Evolutionary conservation across 2,797 vertebrate genomes (phyloP), one percentile per base, ranked within the genome.

Genomic region (Pangasius macronema): DNA sequence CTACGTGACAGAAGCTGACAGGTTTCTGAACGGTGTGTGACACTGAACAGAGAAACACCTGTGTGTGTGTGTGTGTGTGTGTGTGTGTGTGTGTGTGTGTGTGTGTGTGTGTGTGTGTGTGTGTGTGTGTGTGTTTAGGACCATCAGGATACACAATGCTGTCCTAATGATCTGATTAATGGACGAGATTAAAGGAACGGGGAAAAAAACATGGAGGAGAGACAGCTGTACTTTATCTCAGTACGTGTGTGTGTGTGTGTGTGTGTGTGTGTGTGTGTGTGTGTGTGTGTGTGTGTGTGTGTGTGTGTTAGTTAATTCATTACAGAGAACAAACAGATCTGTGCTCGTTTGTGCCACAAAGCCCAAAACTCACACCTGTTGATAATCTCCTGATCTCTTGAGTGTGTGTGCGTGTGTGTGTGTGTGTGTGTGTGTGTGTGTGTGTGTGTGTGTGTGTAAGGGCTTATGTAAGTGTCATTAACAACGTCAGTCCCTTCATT

Each of bases 191-290:
- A 91, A 91, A 92, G 89, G 82, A 86, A 85, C 72, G 57, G 84
- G 84, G 75, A 84, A 87, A 88, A 84, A 55, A 80, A n/a, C 57
- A 61, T 46, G 59, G 24, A 75, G 81, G 82, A 61, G 87, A 84
- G 88, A 83, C 89, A 91, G 89, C 90, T 91, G 87, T 89, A 89
- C 85, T 86, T 90, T 91, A 61, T 88, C 88, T 91, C 36, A 10
- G 5, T 68, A 42, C 51, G 82, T 80, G 33, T 59, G 77, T 80
- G 75, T 77, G 53, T 57, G 76, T 79, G 53, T 39, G 76, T 80
- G 51, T 68, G 61, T 67, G 82, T 80, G 33, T 59, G 77, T 80
- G 75, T 77, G 53, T 57, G 76, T 79, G 53, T 39, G 76, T 80
- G 51, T 79, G n/a, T 79, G 76, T 79, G 76, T 79, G 49, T 53